Evolutionary conservation across 2,797 vertebrate genomes (phyloP).

Genomic region (Eulemur coronatus): DNA sequence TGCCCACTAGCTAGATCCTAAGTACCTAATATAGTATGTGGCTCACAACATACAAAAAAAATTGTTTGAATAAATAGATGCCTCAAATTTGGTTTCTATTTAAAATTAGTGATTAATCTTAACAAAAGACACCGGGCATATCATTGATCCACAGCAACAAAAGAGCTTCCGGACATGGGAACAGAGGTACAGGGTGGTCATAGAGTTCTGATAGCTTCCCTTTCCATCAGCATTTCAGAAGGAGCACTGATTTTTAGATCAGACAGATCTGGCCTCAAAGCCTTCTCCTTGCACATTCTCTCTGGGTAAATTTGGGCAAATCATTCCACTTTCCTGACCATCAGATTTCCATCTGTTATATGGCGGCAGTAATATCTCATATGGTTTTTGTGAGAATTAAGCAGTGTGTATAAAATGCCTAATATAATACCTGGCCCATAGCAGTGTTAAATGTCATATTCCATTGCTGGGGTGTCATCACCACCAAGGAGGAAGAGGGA

Average conservation of each 20-base stretch:
- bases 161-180: neutral
- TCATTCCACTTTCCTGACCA: neutral
- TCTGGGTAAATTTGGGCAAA: neutral
- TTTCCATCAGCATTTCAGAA: neutral
- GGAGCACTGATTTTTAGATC: neutral
- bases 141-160: neutral
- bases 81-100: neutral
- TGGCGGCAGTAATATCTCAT: neutral
- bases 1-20: neutral
- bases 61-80: neutral
- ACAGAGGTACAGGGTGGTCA: neutral
- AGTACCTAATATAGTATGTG: neutral
- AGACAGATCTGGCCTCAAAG: neutral
- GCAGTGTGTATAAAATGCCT: neutral
- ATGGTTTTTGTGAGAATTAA: neutral
- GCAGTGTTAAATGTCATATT: neutral
- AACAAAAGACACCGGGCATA: neutral
- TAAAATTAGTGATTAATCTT: neutral
- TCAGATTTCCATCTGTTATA: neutral
- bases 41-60: neutral
- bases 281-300: neutral
- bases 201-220: neutral
- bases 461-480: neutral
- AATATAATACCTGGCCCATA: neutral
- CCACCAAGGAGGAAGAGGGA: neutral